Base-by-base conservation (phyloP, 2,113 vertebrate genomes). In the Bathybates hornii region DNA sequence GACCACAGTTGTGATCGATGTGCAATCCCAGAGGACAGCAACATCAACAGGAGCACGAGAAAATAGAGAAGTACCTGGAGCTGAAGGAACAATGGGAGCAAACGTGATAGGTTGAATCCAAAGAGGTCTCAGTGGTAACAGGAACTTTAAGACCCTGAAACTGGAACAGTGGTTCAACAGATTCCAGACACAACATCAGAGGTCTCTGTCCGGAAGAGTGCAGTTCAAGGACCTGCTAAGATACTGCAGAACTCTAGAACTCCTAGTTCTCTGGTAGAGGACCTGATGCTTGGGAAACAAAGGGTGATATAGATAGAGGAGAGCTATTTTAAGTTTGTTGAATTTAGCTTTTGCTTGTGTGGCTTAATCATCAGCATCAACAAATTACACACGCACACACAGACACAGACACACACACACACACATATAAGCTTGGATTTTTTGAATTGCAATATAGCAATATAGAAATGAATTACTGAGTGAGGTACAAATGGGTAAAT, bases 111-210 rank as follows among this genome's bases (percentile, higher is more conserved):
- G 6, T 38, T n/a, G 12, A 45, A 43, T 73, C 68, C 68, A 73
- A 45, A 73, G 68, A 45, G 68, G 21, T 45, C 38, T 27, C 21
- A 45, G 13, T 27, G 21, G 68, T 45, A 73, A 73, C 21, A 73
- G 66, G 36, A 24, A 3, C 68, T 17, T 73, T 27, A 73, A 8
- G 21, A 17, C 38, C 21, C 68, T 10, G 38, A 45, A 73, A 73
- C 21, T 73, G 38, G 21, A 73, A 27, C 21, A 45, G 38, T 45
- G 38, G 13, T 43, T 73, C 66, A 73, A 24, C 13, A 10, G 66
- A 73, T 73, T 73, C 66, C 38, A 73, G 13, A 27, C 66, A 27
- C 38, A 73, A 45, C 13, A 73, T 73, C 38, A 73, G 66, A 71
- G 38, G 38, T 24, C 66, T 71, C n/a, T 71, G n/a, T 71, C 21